These are phyloP conservation scores for Thalassaphorura encarpata DNA, from an alignment of 1,140 invertebrate species.

Conservation along the genomic window DNA sequence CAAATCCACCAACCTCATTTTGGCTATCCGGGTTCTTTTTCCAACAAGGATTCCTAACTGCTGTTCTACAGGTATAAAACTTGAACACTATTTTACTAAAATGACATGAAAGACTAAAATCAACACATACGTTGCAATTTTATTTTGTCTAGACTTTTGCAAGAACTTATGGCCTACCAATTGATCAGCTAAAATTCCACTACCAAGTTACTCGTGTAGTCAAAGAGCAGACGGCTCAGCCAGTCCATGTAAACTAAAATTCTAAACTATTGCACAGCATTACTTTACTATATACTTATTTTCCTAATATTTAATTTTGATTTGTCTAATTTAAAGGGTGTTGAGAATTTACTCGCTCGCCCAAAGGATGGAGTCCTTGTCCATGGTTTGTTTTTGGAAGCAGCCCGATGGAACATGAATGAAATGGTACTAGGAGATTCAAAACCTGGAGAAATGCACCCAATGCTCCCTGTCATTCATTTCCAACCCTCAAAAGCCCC, in stretches of 20 bases:
- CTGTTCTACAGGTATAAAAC: constrained; percentile 70
- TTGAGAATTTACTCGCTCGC: constrained; percentile 11
- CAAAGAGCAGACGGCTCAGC: constrained; percentile 40
- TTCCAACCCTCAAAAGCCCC: constrained; percentile 42
- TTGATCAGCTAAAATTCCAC: constrained; percentile 72
- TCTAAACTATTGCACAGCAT: too few relatives aligned
- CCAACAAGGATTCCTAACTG: constrained; percentile 81
- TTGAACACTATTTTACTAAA: too few relatives aligned
- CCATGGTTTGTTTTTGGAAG: constrained; percentile 78
- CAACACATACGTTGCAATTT: too few relatives aligned
- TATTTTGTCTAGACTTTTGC: too few relatives aligned
- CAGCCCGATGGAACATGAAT: constrained; percentile 63
- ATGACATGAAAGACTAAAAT: too few relatives aligned
- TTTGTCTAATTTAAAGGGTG: constrained; percentile 25
- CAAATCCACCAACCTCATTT: constrained; percentile 61
- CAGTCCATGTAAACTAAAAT: constrained; percentile 38
- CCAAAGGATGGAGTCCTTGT: constrained; percentile 66
- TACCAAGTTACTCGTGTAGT: constrained; percentile 49
- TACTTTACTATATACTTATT: too few relatives aligned
- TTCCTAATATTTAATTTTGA: constrained; percentile 1
- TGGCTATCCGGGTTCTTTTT: constrained; percentile 88
- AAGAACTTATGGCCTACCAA: constrained; percentile 67
- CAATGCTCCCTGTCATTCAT: constrained; percentile 60
- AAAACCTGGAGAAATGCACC: constrained; percentile 57
- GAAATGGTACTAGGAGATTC: constrained; percentile 58